Evolutionary conservation across 2,797 vertebrate species (phyloP), one percentile per base, ranked within the genome.

Genomic region (Antennarius maculatus): DNA sequence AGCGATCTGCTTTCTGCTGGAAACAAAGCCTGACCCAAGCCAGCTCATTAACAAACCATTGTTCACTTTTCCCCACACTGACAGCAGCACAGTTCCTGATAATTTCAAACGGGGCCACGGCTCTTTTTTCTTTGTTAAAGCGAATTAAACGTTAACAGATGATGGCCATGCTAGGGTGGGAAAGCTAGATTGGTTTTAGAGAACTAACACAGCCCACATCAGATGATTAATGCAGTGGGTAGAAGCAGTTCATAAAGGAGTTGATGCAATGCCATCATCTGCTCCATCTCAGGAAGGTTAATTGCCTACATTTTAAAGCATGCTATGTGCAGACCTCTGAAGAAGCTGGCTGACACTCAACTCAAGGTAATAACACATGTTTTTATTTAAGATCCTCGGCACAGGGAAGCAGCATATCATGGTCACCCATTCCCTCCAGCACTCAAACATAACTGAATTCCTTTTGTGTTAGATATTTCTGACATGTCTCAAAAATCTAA

Each of bases 371-470:
- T 79, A 80, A 74, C 52, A 69, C 75, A 83, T 61, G 50, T 75
- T 34, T 92, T 91, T 92, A 89, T 91, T 90, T 65, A 58, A 79
- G 52, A 27, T 80, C 66, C 43, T 61, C 43, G 77, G 80, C 68
- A 23, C 61, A 74, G 71, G 66, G 63, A 82, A 79, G 61, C 75
- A 66, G 71, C 69, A 18, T 31, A 39, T 60, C 77, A 64, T 48
- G 54, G 59, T 66, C 66, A 29, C 49, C 53, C 69, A 49, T 53
- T 53, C 47, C 68, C 63, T 61, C 51, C 60, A 71, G 69, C 66
- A 76, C 17, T 57, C 57, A 72, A 69, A 56, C 69, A 69, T 80
- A 55, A 82, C 42, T 46, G 51, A 71, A 47, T 50, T 88, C 70
- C 78, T 37, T 67, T 64, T 52, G 55, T 53, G 42, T 81, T 11